Evolutionary conservation across 2,113 vertebrate genomes (phyloP), one percentile per base, ranked within the genome.

Genomic region (Antigone vipio): DNA sequence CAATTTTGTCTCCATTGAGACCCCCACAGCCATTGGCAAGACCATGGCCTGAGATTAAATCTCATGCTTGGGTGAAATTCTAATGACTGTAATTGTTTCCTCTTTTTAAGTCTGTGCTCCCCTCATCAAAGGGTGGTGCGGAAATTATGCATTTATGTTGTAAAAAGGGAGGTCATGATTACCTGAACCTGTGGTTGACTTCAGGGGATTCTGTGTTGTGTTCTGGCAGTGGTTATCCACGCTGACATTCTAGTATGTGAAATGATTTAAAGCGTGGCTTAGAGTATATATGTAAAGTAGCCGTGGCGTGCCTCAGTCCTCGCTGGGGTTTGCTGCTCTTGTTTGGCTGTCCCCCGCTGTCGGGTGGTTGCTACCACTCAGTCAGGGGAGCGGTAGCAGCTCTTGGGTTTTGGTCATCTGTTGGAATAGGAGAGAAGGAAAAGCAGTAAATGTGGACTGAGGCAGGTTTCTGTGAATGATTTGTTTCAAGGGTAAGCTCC

Each of bases 81-180:
- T 96, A 91, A 91, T 91, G 92, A 94, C 95, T 91, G 95, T 96
- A 97, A 97, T 96, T 96, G 94, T 97, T 97, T 97, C 96, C 97
- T 98, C 95, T 98, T 96, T 93, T 87, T 62, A 87, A 88, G 95
- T 96, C 89, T 96, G 95, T 88, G 87, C 95, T 92, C 96, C 97
- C 72, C 9, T 94, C 93, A 97, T 96, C 95, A 97, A 92, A 98
- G 97, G 89, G 85, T 60, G 62, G 76, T 92, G 92, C 94, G 96
- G 97, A 97, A 98, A 97, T 97, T 47, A 97, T 85, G 80, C 77
- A 94, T 98, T 97, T 96, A 66, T 71, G 88, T 74, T 96, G 79
- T 85, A 85, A 85, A 91, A 92, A 56, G 79, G 78, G 93, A 95
- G 95, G 94, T 96, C 92, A 72, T 23, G 91, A 96, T 94, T 96